These are phyloP conservation scores for Isaurus tuberculatus DNA, from an alignment of 92 coral and sea anemone genomes.

Conservation along the genomic window DNA sequence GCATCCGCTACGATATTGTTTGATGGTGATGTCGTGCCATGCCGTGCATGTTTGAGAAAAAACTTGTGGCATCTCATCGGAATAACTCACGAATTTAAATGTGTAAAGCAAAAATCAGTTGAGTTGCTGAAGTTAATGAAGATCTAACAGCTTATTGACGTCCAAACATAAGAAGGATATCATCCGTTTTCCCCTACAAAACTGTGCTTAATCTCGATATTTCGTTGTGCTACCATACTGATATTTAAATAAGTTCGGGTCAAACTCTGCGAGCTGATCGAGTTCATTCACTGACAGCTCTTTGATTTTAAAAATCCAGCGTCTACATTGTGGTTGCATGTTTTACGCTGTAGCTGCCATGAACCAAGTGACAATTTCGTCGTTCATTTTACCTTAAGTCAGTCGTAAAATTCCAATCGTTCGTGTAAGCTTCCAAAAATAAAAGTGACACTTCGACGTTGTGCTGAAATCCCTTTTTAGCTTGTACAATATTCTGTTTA, in stretches of 20 bases:
- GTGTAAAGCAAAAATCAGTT: not conserved
- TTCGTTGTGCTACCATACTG: not conserved
- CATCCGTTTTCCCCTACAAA: not conserved
- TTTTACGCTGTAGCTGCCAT: no score
- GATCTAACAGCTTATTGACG: not conserved
- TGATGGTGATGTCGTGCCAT: not conserved
- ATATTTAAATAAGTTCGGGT: not conserved
- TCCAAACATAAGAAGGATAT: not conserved
- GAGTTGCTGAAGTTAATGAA: not conserved
- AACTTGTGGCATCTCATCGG: not conserved
- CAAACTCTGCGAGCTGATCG: not conserved
- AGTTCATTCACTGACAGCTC: not conserved
- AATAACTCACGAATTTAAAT: not conserved
- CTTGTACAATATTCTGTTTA: no score
- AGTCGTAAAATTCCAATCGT: no score
- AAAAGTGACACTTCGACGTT: no score
- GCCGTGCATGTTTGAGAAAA: constrained; percentile 18
- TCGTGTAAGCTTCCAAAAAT: no score
- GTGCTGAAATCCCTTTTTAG: no score
- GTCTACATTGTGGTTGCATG: no score
- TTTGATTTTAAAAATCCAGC: not conserved
- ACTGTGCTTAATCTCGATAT: not conserved
- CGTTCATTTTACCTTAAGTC: no score
- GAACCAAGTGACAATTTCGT: no score
- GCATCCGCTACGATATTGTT: not conserved